Evolutionary conservation across 2,113 vertebrate genomes (phyloP).

Genomic region (Poicephalus gulielmi): DNA sequence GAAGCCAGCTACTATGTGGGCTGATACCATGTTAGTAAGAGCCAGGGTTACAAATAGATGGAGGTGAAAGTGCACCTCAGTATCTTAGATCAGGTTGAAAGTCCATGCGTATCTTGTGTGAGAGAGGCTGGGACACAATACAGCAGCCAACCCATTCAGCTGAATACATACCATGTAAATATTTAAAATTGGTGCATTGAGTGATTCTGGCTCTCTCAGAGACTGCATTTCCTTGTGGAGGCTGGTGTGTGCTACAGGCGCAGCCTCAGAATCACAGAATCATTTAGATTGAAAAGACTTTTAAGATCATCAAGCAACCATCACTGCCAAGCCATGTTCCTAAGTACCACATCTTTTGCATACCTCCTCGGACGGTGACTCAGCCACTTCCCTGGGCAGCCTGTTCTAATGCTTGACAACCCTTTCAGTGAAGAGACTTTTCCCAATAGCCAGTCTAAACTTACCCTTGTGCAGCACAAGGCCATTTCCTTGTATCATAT

Average conservation of each 20-base stretch:
- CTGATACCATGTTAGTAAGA: background rate
- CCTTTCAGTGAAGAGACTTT: background rate
- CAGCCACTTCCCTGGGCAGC: background rate
- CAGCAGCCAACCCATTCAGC: background rate
- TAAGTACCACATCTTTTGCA: background rate
- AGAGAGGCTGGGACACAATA: background rate
- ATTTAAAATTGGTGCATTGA: background rate
- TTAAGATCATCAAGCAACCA: background rate
- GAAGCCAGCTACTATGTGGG: background rate
- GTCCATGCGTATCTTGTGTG: background rate
- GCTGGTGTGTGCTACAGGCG: background rate
- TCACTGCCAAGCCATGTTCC: background rate
- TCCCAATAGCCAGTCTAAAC: background rate
- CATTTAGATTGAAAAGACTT: background rate
- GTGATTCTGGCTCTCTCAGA: background rate
- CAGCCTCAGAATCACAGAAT: background rate
- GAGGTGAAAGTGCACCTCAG: background rate
- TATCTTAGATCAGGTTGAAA: background rate
- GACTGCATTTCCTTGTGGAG: background rate
- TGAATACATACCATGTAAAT: background rate
- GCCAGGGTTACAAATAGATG: background rate
- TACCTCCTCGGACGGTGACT: background rate
- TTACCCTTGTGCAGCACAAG: background rate
- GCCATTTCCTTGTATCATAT: background rate
- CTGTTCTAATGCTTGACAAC: background rate